Conservation (phyloP, 1,140 invertebrate species). For the Neuroterus valhalla region DNA sequence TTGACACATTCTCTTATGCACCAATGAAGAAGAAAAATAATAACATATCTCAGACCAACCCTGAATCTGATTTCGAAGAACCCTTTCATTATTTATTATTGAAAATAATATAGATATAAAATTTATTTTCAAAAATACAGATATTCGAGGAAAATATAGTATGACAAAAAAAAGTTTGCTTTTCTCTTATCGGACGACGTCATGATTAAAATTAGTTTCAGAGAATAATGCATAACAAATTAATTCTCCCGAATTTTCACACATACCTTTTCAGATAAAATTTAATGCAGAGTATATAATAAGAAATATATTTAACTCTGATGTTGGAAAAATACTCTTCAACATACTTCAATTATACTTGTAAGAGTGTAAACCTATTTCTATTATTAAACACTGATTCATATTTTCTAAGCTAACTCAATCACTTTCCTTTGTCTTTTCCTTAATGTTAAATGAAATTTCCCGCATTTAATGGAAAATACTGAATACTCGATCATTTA, state of each 20-base stretch:
- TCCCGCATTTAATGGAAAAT: conserved; percentile 24
- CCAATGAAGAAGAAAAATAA: no score
- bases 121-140: no score
- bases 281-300: conserved; percentile 31
- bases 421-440: conserved; percentile 26
- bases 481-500: background rate
- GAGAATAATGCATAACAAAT: background rate
- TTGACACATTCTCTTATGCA: no score
- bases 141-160: no score
- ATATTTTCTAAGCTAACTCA: conserved; percentile 59
- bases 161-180: background rate
- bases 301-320: no score
- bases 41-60: no score
- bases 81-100: no score
- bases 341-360: conserved; percentile 23
- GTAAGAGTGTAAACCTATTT: conserved; percentile 45
- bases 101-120: no score
- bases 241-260: no score
- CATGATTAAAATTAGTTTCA: conserved; percentile 25
- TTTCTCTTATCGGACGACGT: background rate
- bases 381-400: conserved; percentile 65
- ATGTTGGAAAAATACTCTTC: no score
- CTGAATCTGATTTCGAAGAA: no score
- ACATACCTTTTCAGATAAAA: conserved; percentile 9
- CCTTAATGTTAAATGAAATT: background rate